phyloP scores from a whole-genome alignment of 2,888 invertebrate species.

The Volucella zonaria region DNA sequence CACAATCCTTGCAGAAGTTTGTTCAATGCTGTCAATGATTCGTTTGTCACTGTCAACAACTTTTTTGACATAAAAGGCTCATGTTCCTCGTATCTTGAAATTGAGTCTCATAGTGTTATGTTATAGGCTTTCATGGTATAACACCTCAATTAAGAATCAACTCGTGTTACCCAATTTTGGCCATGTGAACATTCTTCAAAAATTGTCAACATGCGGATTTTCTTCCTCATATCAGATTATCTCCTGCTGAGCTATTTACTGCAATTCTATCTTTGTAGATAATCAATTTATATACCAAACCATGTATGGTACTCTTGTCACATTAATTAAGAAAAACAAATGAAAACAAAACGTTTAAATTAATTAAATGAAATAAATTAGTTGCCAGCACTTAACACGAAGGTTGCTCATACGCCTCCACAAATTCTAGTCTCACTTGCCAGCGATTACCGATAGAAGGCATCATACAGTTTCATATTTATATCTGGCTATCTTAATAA shows the following conservation, averaged over 20 bases:
- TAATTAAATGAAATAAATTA: slow-evolving; percentile 50
- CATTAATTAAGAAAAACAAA: slow-evolving; percentile 33
- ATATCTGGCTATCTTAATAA: slow-evolving; percentile 15
- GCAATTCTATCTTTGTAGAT: not conserved
- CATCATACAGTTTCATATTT: slow-evolving; percentile 31
- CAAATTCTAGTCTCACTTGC: slow-evolving; percentile 21
- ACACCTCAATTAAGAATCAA: not conserved
- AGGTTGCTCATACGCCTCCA: slow-evolving; percentile 65
- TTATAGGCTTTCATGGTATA: too few relatives aligned
- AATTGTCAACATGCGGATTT: slow-evolving; percentile 7
- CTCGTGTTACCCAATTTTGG: not conserved
- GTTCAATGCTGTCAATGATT: too few relatives aligned
- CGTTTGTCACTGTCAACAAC: too few relatives aligned
- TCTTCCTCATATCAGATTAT: not conserved
- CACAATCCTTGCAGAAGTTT: too few relatives aligned
- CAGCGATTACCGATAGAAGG: slow-evolving; percentile 21
- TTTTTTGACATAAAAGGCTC: too few relatives aligned
- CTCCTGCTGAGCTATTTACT: not conserved
- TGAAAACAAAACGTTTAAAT: slow-evolving; percentile 1
- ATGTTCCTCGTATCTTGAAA: too few relatives aligned
- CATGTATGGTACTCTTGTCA: slow-evolving; percentile 12
- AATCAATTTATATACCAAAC: slow-evolving; percentile 27
- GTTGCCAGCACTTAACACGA: slow-evolving; percentile 28
- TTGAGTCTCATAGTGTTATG: too few relatives aligned
- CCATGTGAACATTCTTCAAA: not conserved